Base-by-base conservation (phyloP, 2,888 invertebrate species). In the Eilema caniola region DNA sequence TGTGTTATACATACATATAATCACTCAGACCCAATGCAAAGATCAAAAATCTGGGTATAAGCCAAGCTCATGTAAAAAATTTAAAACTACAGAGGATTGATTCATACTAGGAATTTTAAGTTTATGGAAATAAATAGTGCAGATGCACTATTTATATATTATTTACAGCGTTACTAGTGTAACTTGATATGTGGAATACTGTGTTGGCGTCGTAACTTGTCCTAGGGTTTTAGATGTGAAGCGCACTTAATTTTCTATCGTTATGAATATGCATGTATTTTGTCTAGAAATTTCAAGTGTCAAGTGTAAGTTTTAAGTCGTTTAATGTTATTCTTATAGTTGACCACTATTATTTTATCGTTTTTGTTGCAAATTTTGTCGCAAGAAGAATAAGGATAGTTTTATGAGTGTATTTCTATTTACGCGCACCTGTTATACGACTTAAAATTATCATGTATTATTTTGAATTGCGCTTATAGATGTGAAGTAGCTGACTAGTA, bases 381-480 rank as follows among this genome's bases (percentile, higher is more conserved):
- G 20, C 20, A 20, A 16, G 16, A 1, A 16, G 41, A 4, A 16
- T 20, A 47, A 47, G 5, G 16, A 41, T 41, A 41, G n/a, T 28
- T 5, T 28, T 28, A 28, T 28, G 41, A 16, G 16, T 41, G 14
- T 41, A 28, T 28, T 5, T 28, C 5, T 2, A 5, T 16, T 41
- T 41, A 16, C 14, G 1, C 20, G 0, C 16, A 5, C n/a, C 7
- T 20, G 16, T 53, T 53, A n/a, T n/a, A 53, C 53, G 53, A 53
- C 53, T 53, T n/a, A 53, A 53, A 53, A 53, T n/a, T 53, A n/a
- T 53, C n/a, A 7, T n/a, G 53, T 53, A 53, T 53, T 47, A 20
- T 47, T 47, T n/a, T n/a, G 53, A n/a, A n/a, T 53, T 53, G 53
- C 53, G 53, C 53, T 53, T 53, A 53, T 53, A n/a, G 53, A 53